Evolutionary conservation across 2,797 vertebrate genomes (phyloP).

Genomic region (Sphenopsis melanotis): DNA sequence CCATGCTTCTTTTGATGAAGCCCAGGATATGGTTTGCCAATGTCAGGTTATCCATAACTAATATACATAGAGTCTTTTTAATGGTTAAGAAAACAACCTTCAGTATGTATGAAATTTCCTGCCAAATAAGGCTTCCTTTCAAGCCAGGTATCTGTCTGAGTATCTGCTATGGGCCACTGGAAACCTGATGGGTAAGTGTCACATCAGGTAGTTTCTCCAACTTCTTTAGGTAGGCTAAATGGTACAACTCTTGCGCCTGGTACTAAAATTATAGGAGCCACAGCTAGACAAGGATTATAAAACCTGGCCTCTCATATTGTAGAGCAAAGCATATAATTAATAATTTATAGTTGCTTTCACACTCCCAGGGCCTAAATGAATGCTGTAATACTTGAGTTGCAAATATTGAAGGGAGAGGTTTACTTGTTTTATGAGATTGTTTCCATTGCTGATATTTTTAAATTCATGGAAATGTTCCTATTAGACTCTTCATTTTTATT

Average conservation of each 20-base stretch:
- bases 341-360: slow-evolving; percentile 4
- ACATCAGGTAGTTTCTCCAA: neutral
- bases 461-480: slow-evolving; percentile 34
- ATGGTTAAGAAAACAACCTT: neutral
- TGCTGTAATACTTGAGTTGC: neutral
- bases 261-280: neutral
- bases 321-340: neutral
- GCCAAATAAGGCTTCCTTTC: neutral
- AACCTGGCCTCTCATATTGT: neutral
- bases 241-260: neutral
- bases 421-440: slow-evolving; percentile 36
- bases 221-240: neutral
- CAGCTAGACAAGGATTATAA: neutral
- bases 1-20: neutral
- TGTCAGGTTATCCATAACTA: neutral
- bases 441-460: slow-evolving; percentile 44
- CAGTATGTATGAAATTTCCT: neutral
- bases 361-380: neutral
- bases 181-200: neutral
- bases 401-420: slow-evolving; percentile 7
- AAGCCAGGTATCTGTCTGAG: neutral
- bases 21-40: neutral
- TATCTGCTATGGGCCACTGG: neutral
- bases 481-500: slow-evolving; percentile 40
- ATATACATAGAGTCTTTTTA: neutral